These are phyloP conservation scores for Leptobrachium leishanense DNA, from an alignment of 2,113 vertebrate genomes.

Conservation along the genomic window DNA sequence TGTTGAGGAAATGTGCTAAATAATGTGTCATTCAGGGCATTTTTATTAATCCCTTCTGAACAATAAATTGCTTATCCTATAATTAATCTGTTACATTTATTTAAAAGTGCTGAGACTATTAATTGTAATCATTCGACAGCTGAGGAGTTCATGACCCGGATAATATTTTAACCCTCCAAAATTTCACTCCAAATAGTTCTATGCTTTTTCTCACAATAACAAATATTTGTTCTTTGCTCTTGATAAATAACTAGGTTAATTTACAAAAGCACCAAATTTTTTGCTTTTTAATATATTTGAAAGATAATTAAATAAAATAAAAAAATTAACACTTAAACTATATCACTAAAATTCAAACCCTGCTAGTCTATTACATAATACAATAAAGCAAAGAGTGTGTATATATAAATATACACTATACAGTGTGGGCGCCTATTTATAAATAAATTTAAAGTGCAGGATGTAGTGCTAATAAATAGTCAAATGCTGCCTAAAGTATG, in stretches of 20 bases:
- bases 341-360: neutral
- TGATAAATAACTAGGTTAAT: neutral
- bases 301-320: neutral
- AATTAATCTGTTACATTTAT: neutral
- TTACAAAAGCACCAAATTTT: no score
- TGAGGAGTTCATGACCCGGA: neutral
- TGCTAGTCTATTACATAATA: no score
- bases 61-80: neutral
- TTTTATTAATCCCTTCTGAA: neutral
- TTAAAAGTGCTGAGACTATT: neutral
- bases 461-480: no score
- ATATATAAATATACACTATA: no score
- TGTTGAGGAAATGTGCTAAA: no score
- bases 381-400: no score
- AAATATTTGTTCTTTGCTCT: neutral
- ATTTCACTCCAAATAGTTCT: no score
- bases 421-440: no score
- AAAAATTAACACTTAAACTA: neutral
- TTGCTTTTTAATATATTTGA: no score
- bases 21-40: neutral
- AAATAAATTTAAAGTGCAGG: no score
- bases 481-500: no score
- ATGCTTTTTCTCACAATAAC: neutral
- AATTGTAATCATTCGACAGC: neutral
- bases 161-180: neutral